These are phyloP conservation scores for Parelbella ahira DNA, from an alignment of 2,888 invertebrate species.

Conservation along the genomic window DNA sequence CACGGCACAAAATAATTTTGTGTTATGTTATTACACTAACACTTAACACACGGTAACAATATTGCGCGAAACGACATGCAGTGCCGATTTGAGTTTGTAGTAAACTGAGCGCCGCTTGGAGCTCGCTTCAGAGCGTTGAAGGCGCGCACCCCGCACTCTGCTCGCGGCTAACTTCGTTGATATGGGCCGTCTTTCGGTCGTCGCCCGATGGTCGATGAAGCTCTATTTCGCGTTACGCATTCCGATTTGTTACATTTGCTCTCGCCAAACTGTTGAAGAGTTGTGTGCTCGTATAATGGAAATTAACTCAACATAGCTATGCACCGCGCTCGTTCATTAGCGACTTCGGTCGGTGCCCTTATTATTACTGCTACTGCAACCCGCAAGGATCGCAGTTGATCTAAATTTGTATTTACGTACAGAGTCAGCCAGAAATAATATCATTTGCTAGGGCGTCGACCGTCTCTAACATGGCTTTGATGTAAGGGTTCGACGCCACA, in stretches of 20 bases:
- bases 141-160: slow-evolving; percentile 53
- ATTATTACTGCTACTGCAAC: slow-evolving; percentile 18
- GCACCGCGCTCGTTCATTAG: slow-evolving; percentile 20
- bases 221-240: slow-evolving; percentile 67
- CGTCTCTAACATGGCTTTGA: slow-evolving; percentile 32
- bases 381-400: slow-evolving; percentile 37
- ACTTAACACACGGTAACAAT: slow-evolving; percentile 68
- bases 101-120: slow-evolving; percentile 73
- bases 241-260: slow-evolving; percentile 57
- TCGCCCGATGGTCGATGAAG: slow-evolving; percentile 68
- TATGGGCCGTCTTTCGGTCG: slow-evolving; percentile 51
- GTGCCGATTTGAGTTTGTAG: slow-evolving; percentile 54
- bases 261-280: slow-evolving; percentile 31
- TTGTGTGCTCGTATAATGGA: slow-evolving; percentile 10
- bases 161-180: slow-evolving; percentile 58
- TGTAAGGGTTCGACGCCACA: slow-evolving; percentile 3
- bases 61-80: slow-evolving; percentile 64
- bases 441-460: slow-evolving; percentile 58
- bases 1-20: slow-evolving; percentile 72
- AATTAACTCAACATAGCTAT: slow-evolving; percentile 21
- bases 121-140: slow-evolving; percentile 57
- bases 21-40: slow-evolving; percentile 76
- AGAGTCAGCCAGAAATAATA: slow-evolving; percentile 52
- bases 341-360: slow-evolving; percentile 24
- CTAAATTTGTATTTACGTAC: slow-evolving; percentile 47